phyloP scores from a whole-genome alignment of 2,888 invertebrate species.

The Rhagium mordax region DNA sequence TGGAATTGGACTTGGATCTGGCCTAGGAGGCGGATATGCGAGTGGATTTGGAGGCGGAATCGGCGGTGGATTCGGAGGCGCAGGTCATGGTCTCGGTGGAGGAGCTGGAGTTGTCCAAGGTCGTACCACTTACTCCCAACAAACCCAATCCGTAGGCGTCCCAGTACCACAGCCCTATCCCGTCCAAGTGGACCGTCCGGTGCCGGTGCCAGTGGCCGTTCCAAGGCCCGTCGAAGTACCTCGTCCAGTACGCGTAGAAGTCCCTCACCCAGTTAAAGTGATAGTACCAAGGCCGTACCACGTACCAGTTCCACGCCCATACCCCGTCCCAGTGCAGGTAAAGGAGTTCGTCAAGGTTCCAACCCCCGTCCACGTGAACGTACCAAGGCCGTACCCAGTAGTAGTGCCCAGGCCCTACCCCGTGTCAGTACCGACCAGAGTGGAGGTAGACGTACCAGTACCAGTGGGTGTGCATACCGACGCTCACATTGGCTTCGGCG shows the following conservation, averaged over 20 bases:
- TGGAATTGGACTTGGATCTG: constrained; percentile 19
- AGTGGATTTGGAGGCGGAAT: constrained; percentile 28
- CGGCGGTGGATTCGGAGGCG: constrained; percentile 30
- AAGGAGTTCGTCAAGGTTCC: constrained; percentile 63
- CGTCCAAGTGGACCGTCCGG: constrained; percentile 58
- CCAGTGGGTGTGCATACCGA: constrained; percentile 57
- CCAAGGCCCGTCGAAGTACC: constrained; percentile 62
- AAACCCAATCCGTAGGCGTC: constrained; percentile 57
- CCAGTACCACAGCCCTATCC: constrained; percentile 62
- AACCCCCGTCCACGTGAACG: constrained; percentile 60
- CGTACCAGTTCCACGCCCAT: constrained; percentile 60
- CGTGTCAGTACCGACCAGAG: constrained; percentile 59
- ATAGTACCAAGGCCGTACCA: constrained; percentile 59
- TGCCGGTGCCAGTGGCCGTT: constrained; percentile 61
- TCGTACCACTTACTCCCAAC: constrained; percentile 60
- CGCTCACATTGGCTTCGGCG: constrained; percentile 44
- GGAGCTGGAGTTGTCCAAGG: constrained; percentile 41
- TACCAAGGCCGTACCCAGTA: constrained; percentile 63
- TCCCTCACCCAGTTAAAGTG: constrained; percentile 63
- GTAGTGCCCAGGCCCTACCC: constrained; percentile 61
- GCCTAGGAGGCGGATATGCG: constrained; percentile 17
- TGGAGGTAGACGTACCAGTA: constrained; percentile 61
- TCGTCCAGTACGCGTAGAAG: constrained; percentile 60
- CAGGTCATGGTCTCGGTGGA: constrained; percentile 29
- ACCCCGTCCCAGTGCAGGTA: constrained; percentile 59